These are phyloP conservation scores for Oedothorax gibbosus DNA, from an alignment of 1,140 invertebrate species.

Conservation along the genomic window DNA sequence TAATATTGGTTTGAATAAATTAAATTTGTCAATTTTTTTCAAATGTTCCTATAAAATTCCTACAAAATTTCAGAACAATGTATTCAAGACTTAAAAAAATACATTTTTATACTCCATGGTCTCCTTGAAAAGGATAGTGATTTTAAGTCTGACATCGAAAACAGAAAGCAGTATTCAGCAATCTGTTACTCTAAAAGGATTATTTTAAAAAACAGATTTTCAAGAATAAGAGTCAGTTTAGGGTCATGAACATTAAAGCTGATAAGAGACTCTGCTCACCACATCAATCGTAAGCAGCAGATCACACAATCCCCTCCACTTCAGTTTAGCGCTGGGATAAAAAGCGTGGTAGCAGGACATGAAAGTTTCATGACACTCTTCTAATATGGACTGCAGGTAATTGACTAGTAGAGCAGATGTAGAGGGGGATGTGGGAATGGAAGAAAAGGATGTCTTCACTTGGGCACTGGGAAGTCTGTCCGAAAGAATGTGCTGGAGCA, in stretches of 20 bases:
- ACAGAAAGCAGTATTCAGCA: not conserved
- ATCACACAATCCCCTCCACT: constrained; percentile 92
- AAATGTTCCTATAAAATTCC: too few species aligned
- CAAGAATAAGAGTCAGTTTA: too few species aligned
- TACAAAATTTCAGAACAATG: too few species aligned
- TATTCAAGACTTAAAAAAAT: too few species aligned
- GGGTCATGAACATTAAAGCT: not conserved
- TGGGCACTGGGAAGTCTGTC: constrained; percentile 74
- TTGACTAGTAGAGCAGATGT: constrained; percentile 59
- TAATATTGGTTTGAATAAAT: too few species aligned
- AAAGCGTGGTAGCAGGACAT: constrained; percentile 94
- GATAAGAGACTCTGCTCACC: constrained; percentile 71
- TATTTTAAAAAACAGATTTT: too few species aligned
- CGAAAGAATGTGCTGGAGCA: constrained; percentile 86
- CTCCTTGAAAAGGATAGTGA: too few species aligned
- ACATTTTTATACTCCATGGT: too few species aligned
- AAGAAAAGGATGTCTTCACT: constrained; percentile 59
- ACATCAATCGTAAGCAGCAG: constrained; percentile 81
- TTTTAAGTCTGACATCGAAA: too few species aligned
- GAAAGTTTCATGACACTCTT: constrained; percentile 91
- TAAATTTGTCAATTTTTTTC: too few species aligned
- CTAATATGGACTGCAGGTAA: constrained; percentile 75
- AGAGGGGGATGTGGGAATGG: constrained; percentile 62
- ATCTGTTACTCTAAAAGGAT: not conserved
- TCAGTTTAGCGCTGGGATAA: constrained; percentile 91